Conservation (phyloP, 2,888 invertebrate genomes). For the Phyllotreta cruciferae region DNA sequence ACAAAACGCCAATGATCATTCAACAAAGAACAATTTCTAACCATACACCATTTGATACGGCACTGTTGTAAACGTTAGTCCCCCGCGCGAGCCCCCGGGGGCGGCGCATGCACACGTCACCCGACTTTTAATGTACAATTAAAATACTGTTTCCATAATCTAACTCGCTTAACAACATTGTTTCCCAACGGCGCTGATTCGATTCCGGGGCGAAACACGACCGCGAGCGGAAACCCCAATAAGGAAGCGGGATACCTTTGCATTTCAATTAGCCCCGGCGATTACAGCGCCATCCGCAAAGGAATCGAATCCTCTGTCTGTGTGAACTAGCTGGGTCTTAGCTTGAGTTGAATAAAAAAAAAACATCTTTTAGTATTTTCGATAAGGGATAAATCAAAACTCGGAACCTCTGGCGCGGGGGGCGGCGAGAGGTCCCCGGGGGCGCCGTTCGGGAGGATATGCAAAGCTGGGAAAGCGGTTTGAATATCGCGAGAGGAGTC, state of each 20-base stretch:
- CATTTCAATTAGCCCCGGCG: conserved; percentile 35
- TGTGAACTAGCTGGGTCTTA: too few species aligned
- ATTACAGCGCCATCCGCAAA: neutral
- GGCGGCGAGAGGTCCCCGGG: conserved; percentile 37
- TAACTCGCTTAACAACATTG: conserved; percentile 54
- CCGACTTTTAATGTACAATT: conserved; percentile 59
- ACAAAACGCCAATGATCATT: too few species aligned
- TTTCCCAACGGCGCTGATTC: conserved; percentile 45
- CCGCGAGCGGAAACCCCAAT: conserved; percentile 41
- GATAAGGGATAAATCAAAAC: conserved; percentile 37
- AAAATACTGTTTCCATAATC: conserved; percentile 58
- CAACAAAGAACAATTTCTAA: too few species aligned
- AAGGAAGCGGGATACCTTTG: conserved; percentile 36
- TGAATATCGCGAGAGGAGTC: conserved; percentile 51
- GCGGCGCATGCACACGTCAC: conserved; percentile 27
- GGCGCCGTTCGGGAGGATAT: conserved; percentile 29
- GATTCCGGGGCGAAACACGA: conserved; percentile 33
- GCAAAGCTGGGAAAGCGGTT: conserved; percentile 45
- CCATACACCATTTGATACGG: too few species aligned
- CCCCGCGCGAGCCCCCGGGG: conserved; percentile 34
- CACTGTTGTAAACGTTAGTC: conserved; percentile 5
- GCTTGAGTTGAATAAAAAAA: conserved; percentile 6
- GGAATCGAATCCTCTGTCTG: conserved; percentile 3
- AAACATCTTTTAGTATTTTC: neutral
- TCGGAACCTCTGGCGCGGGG: conserved; percentile 35